Evolutionary conservation across 2,888 invertebrate genomes (phyloP).

Genomic region (Diabrotica balteata): DNA sequence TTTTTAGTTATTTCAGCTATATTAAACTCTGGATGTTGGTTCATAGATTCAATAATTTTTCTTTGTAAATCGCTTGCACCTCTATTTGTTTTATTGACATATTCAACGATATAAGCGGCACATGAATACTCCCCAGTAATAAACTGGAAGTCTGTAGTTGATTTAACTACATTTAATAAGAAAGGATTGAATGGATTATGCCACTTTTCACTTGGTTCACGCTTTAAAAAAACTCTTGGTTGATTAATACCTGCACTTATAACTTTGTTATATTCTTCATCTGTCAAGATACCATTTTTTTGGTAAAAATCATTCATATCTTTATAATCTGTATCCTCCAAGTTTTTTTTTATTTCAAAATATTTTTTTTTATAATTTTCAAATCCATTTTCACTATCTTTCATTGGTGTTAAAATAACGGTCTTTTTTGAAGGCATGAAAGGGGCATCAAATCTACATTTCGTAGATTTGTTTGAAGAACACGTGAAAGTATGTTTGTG

Average conservation of each 20-base stretch:
- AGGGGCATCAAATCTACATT: slow-evolving; percentile 49
- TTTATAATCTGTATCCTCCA: slow-evolving; percentile 35
- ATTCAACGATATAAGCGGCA: slow-evolving; percentile 57
- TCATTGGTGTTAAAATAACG: slow-evolving; percentile 42
- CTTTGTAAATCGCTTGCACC: slow-evolving; percentile 54
- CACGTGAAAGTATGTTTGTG: slow-evolving; percentile 51
- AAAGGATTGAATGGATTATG: neutral
- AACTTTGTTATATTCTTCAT: slow-evolving; percentile 44
- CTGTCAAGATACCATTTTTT: slow-evolving; percentile 32
- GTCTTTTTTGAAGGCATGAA: slow-evolving; percentile 47
- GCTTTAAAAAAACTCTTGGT: neutral
- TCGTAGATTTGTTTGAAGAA: slow-evolving; percentile 27
- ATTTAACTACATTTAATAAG: neutral
- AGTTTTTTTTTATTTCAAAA: slow-evolving; percentile 27
- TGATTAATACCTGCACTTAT: slow-evolving; percentile 23
- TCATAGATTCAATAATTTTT: neutral
- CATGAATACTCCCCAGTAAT: slow-evolving; percentile 57
- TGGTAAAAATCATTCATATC: slow-evolving; percentile 38
- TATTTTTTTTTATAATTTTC: slow-evolving; percentile 14
- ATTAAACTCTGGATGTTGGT: neutral
- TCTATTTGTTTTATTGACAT: slow-evolving; percentile 55
- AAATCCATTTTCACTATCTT: slow-evolving; percentile 26
- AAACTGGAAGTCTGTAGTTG: slow-evolving; percentile 52
- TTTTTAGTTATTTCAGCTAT: neutral
- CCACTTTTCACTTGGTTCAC: neutral